phyloP scores from a whole-genome alignment of 2,113 vertebrate species.

The Pycnonotus jocosus region DNA sequence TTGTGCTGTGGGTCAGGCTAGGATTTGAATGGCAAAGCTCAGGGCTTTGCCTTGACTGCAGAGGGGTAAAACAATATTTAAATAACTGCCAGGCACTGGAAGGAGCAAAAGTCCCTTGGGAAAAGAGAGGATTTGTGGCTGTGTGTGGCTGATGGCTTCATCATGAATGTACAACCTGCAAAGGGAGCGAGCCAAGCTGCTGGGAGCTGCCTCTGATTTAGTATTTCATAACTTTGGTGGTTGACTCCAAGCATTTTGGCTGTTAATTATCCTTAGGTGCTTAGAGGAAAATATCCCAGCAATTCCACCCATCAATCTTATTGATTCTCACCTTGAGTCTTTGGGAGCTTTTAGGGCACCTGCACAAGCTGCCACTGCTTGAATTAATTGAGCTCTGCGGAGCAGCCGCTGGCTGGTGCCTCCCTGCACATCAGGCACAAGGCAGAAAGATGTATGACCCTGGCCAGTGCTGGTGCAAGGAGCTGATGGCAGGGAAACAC shows the following conservation, averaged over 20 bases:
- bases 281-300: conserved; percentile 11
- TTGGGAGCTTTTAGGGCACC: conserved; percentile 16
- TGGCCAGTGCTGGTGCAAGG: neutral
- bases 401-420: neutral
- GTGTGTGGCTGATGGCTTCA: neutral
- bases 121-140: neutral
- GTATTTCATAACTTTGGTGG: conserved; percentile 24
- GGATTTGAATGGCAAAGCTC: neutral
- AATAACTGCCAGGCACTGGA: neutral
- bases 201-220: conserved; percentile 37
- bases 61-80: conserved; percentile 15
- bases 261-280: conserved; percentile 43
- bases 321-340: conserved; percentile 37
- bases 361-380: neutral
- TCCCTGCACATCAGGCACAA: neutral
- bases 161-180: neutral
- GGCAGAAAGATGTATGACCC: neutral
- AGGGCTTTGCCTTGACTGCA: conserved; percentile 18
- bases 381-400: neutral
- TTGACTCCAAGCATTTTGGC: conserved; percentile 2
- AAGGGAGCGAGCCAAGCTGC: neutral
- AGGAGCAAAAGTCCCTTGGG: neutral
- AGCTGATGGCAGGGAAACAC: neutral
- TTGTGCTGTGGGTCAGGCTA: neutral
- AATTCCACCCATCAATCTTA: conserved; percentile 14